Evolutionary conservation across 2,888 invertebrate genomes (phyloP).

Genomic region (Nymphalis c-album): DNA sequence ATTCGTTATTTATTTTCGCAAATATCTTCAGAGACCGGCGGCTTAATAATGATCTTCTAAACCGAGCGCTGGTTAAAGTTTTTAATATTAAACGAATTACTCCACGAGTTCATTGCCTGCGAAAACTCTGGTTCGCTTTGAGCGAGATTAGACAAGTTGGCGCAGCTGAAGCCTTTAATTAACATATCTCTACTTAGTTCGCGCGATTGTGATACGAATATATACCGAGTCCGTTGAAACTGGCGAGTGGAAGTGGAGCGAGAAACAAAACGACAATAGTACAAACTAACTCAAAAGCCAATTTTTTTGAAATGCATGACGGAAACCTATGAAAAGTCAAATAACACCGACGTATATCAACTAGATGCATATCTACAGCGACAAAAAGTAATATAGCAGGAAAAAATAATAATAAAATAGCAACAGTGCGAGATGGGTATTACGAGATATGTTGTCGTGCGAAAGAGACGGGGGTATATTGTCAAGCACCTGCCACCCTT

Average conservation of each 20-base stretch:
- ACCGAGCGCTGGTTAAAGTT: background rate
- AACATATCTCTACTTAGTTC: constrained; percentile 45
- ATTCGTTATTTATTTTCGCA: too few relatives aligned
- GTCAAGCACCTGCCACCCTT: constrained; percentile 72
- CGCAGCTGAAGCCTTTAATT: constrained; percentile 47
- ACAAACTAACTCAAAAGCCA: constrained; percentile 57
- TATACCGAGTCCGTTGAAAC: constrained; percentile 36
- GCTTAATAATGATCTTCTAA: background rate
- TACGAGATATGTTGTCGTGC: constrained; percentile 46
- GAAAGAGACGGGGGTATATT: constrained; percentile 59
- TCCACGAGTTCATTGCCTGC: constrained; percentile 12
- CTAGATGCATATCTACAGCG: constrained; percentile 60
- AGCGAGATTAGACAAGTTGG: constrained; percentile 30
- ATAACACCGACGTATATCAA: constrained; percentile 61
- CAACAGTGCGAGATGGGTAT: constrained; percentile 51
- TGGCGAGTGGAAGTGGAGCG: constrained; percentile 55
- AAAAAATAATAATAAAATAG: constrained; percentile 57
- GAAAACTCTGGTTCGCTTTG: constrained; percentile 20
- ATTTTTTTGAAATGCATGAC: constrained; percentile 63
- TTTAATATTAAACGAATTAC: constrained; percentile 4
- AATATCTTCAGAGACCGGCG: too few relatives aligned
- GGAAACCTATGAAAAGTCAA: constrained; percentile 59
- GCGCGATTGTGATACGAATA: constrained; percentile 41
- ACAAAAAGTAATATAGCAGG: constrained; percentile 59
- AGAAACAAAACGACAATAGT: constrained; percentile 57